Evolutionary conservation across 2,113 vertebrate species (phyloP), one percentile per base, ranked within the genome.

Genomic region (Marmota monax): DNA sequence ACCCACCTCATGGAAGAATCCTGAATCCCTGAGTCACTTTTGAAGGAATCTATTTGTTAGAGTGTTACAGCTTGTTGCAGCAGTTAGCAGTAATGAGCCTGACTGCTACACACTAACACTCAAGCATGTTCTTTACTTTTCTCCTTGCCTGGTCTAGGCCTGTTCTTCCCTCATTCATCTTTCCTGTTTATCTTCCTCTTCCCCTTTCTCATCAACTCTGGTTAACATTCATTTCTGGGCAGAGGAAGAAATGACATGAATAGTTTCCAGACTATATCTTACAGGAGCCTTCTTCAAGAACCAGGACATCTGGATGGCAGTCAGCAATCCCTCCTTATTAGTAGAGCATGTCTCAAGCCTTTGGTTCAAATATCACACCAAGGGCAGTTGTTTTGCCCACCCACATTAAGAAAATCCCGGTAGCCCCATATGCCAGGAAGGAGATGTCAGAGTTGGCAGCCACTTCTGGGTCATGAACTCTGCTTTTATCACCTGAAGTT

Each of bases 371-470:
- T 27, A 12, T 94, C 42, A 82, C 86, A 14, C 18, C 39, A 94
- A 90, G 9, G 39, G 32, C 29, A 51, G 45, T 27, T 22, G 1
- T 70, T 96, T 74, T 56, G 67, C 48, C 37, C 32, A 51, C n/a
- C 45, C 45, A 4, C 14, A 16, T 51, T 51, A 23, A n/a, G 23
- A 78, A 45, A 39, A 7, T 8, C 20, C 17, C 34, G 25, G 72
- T 34, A 92, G 51, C 0, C 5, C 65, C 67, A 88, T 97, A 96
- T 25, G 0, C 16, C 63, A 95, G 69, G 58, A 17, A 94, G 94
- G 88, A 97, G 96, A 84, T 53, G 90, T 39, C 94, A 98, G 94
- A 76, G 88, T 96, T 97, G 97, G 86, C 87, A 98, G 88, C 77
- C 95, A 94, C 56, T 63, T 82, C 77, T 95, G 88, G 95, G 51